These are phyloP conservation scores for Drosophila pruinosa DNA, from an alignment of 1,140 invertebrate species.

Conservation along the genomic window DNA sequence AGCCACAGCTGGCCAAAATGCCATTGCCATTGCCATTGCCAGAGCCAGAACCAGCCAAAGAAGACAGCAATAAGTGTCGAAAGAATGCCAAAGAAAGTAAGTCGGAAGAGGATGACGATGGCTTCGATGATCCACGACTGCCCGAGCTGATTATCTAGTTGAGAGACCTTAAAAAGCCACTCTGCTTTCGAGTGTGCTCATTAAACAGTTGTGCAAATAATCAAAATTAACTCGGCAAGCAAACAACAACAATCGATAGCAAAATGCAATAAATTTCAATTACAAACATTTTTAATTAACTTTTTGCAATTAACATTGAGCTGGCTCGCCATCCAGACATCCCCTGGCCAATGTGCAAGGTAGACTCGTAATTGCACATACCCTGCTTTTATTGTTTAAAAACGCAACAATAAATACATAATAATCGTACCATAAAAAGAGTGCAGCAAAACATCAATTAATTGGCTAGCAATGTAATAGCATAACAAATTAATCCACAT, in stretches of 20 bases:
- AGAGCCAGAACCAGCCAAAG: no score
- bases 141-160: constrained; percentile 57
- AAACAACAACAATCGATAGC: constrained; percentile 6
- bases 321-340: background rate
- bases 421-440: background rate
- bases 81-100: background rate
- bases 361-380: background rate
- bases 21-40: no score
- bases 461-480: constrained; percentile 35
- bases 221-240: constrained; percentile 37
- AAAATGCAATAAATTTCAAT: constrained; percentile 62
- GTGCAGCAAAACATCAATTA: constrained; percentile 17
- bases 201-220: constrained; percentile 55
- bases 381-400: no score
- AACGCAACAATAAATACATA: background rate
- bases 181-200: background rate
- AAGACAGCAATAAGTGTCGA: no score
- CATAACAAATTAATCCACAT: constrained; percentile 37
- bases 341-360: background rate
- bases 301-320: constrained; percentile 54
- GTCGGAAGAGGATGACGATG: constrained; percentile 22
- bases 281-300: constrained; percentile 74
- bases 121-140: constrained; percentile 61
- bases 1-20: no score
- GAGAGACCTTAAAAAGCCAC: no score